These are phyloP conservation scores for Aethina tumida DNA, from an alignment of 1,140 invertebrate genomes.

Conservation along the genomic window DNA sequence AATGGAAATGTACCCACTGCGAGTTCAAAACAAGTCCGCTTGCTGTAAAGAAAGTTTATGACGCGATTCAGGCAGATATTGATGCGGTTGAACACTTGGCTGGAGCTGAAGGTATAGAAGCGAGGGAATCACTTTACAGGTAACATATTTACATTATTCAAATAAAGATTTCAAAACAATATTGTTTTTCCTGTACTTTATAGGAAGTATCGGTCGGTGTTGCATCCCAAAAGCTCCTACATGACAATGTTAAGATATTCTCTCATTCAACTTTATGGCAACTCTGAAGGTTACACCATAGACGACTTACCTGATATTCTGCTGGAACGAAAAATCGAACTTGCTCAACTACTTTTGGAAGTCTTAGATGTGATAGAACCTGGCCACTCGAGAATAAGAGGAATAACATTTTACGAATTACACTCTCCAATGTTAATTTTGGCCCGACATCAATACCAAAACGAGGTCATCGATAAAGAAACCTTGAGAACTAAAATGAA, in stretches of 20 bases:
- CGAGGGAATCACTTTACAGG: constrained; percentile 43
- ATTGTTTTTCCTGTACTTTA: too few relatives aligned
- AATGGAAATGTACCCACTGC: constrained; percentile 66
- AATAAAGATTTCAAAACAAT: too few relatives aligned
- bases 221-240: constrained; percentile 65
- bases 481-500: constrained; percentile 52
- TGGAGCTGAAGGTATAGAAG: constrained; percentile 34
- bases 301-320: constrained; percentile 60
- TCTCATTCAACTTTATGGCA: constrained; percentile 65
- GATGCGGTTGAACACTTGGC: constrained; percentile 40
- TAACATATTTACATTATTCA: too few relatives aligned
- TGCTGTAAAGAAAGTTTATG: constrained; percentile 47
- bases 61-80: constrained; percentile 52
- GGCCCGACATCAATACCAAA: constrained; percentile 51
- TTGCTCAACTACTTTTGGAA: constrained; percentile 56
- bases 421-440: constrained; percentile 64
- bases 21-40: constrained; percentile 46
- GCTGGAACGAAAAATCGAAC: constrained; percentile 62
- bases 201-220: constrained; percentile 47
- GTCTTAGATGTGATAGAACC: constrained; percentile 65
- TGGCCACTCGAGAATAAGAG: constrained; percentile 62
- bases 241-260: constrained; percentile 52
- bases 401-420: constrained; percentile 66
- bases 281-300: constrained; percentile 56
- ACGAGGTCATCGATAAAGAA: constrained; percentile 47